Evolutionary conservation across 2,797 vertebrate species (phyloP).

Genomic region (Malurus splendens): DNA sequence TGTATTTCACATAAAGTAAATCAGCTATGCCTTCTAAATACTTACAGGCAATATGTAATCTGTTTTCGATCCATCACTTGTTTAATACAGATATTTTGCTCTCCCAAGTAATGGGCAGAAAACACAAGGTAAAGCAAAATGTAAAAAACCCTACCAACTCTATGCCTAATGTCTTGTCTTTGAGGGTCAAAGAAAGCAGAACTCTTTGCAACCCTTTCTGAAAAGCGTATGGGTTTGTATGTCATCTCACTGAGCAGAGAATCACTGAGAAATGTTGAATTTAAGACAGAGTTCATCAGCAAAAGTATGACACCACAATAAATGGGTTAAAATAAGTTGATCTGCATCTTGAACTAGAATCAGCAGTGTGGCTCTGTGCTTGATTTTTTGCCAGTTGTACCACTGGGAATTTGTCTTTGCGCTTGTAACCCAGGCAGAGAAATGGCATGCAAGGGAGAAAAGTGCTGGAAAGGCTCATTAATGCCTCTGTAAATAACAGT

Average conservation of each 20-base stretch:
- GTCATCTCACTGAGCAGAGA: background rate
- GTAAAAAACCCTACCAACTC: background rate
- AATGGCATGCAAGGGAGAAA: background rate
- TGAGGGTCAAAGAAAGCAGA: background rate
- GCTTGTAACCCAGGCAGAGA: constrained; percentile 23
- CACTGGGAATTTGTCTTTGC: background rate
- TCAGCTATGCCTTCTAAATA: background rate
- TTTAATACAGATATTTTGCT: background rate
- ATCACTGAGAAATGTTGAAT: background rate
- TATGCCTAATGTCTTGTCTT: background rate
- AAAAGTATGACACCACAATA: background rate
- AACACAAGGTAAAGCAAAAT: background rate
- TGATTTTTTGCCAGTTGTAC: background rate
- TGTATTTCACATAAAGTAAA: background rate
- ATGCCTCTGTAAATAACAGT: background rate
- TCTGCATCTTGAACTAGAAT: background rate
- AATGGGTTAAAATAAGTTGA: background rate
- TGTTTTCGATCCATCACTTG: background rate
- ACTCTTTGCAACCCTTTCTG: background rate
- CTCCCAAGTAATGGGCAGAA: background rate
- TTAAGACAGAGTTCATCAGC: background rate
- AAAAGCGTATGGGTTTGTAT: background rate
- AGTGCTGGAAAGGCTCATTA: background rate
- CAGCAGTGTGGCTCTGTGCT: background rate
- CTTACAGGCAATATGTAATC: background rate